These are phyloP conservation scores for Linyphia triangularis DNA, from an alignment of 2,888 invertebrate species.

Conservation along the genomic window DNA sequence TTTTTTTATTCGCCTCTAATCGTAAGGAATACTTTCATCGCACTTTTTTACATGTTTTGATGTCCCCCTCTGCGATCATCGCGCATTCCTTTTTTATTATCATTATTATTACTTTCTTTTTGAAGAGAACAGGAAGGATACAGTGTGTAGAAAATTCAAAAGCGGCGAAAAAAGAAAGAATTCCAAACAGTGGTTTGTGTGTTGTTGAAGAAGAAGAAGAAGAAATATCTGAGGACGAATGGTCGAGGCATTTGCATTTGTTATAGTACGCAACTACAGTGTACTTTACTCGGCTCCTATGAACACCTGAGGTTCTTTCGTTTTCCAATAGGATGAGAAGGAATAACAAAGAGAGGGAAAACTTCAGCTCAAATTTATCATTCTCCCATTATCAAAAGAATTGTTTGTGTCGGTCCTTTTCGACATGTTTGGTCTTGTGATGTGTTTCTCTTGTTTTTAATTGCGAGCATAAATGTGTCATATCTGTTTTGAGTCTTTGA, in stretches of 20 bases:
- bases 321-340: constrained; percentile 50
- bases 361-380: constrained; percentile 57
- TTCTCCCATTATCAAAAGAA: constrained; percentile 19
- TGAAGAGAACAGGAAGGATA: not conserved
- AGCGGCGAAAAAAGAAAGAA: not conserved
- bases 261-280: constrained; percentile 49
- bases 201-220: no score
- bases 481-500: no score
- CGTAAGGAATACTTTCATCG: constrained; percentile 47
- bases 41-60: constrained; percentile 39
- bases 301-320: constrained; percentile 66
- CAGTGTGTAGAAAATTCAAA: constrained; percentile 43
- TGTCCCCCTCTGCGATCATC: constrained; percentile 36
- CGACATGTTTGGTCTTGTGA: constrained; percentile 47
- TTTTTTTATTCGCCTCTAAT: constrained; percentile 16
- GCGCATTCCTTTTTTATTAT: constrained; percentile 4
- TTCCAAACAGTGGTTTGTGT: constrained; percentile 36
- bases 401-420: not conserved
- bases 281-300: constrained; percentile 44
- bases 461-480: no score
- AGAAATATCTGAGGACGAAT: constrained; percentile 54
- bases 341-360: constrained; percentile 21
- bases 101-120: constrained; percentile 23
- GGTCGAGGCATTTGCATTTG: constrained; percentile 62
- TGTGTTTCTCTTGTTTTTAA: not conserved